Evolutionary conservation across 2,113 vertebrate species (phyloP), one percentile per base, ranked within the genome.

Genomic region (Bubo blakistoni): DNA sequence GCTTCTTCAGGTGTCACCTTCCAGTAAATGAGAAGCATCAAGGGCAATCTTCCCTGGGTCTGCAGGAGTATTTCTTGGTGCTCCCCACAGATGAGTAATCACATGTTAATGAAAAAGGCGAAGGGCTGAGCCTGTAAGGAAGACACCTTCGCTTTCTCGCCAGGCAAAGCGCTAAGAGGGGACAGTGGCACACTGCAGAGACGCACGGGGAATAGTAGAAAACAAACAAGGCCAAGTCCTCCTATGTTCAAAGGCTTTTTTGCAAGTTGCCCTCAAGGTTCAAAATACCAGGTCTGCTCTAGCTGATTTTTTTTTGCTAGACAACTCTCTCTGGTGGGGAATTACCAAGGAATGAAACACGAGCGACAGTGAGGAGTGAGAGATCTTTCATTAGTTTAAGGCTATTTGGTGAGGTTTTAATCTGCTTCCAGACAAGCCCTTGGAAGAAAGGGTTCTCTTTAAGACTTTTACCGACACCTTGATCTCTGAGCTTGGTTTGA

Each of bases 331-430:
- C 49, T 42, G 10, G 22, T 51, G 51, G 58, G 42, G 66, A 52
- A 57, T n/a, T 40, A 15, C 25, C 32, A n/a, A 51, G 0, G 2
- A 91, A 58, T 24, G 51, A 66, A 81, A 91, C 46, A 26, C 0
- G 0, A 62, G 36, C 13, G 3, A 42, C 24, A 42, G 21, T 0
- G 0, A 67, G 19, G 32, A 69, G 44, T 1, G 1, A 81, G 22
- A 73, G 58, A 49, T 63, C 52, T 81, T 79, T 20, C 49, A 61
- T 46, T 15, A 47, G 47, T 11, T 58, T 38, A 62, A 66, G 0
- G 1, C n/a, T 54, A 7, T 62, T 88, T 47, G 38, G 30, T 49
- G 40, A 81, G 40, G 16, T 67, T 79, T 88, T 62, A 94, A 40
- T 79, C 73, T 8, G 7, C 66, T 84, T 87, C 51, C 72, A 81